Conservation (phyloP, 53 echinoderm and acorn worm species). For the Actinopyga echinites region DNA sequence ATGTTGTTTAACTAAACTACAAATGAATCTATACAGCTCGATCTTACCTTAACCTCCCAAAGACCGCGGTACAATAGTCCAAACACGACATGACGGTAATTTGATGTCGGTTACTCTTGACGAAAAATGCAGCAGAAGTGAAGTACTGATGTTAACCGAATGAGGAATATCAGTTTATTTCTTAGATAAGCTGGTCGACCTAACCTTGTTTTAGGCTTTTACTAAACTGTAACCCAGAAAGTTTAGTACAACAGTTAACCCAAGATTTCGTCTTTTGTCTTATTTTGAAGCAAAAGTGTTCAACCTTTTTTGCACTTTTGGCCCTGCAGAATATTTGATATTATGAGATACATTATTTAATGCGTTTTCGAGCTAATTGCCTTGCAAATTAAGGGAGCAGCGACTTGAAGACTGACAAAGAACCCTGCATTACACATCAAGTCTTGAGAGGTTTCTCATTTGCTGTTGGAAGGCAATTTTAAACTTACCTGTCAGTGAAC, state of each 20-base stretch:
- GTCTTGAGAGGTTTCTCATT: conserved; percentile 1
- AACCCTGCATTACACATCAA: background rate
- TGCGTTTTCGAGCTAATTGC: background rate
- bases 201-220: no score
- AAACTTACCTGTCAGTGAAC: conserved; percentile 8
- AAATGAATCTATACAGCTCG: no score
- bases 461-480: background rate
- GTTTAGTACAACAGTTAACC: no score
- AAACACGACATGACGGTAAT: conserved; percentile 8
- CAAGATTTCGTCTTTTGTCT: no score
- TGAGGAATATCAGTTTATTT: no score
- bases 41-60: conserved; percentile 12
- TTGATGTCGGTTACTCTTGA: no score
- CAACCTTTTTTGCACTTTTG: background rate
- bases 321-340: background rate
- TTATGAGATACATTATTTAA: background rate
- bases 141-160: no score
- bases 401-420: background rate
- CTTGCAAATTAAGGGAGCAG: background rate
- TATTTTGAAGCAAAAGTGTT: no score
- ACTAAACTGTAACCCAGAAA: no score
- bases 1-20: no score
- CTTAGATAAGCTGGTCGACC: no score
- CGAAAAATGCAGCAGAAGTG: no score
- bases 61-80: conserved; percentile 19